Conservation (phyloP, 2,113 vertebrate genomes). For the Anoplopoma fimbria region DNA sequence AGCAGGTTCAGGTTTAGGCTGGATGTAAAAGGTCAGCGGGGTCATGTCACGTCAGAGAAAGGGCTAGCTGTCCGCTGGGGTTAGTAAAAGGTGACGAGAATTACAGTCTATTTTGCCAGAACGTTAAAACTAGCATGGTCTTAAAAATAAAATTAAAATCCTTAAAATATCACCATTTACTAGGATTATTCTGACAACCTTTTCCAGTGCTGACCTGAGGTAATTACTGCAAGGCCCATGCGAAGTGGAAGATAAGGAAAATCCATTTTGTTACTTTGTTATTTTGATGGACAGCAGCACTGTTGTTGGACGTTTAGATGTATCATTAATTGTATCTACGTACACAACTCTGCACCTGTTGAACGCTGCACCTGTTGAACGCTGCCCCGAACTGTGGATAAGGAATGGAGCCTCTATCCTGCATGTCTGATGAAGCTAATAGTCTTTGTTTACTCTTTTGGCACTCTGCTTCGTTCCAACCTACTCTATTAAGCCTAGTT, state of each 20-base stretch:
- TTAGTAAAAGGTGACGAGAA: slow-evolving; percentile 38
- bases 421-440: neutral
- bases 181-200: neutral
- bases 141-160: neutral
- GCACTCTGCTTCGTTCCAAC: neutral
- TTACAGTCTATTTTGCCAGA: neutral
- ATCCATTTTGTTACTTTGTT: slow-evolving; percentile 1
- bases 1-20: slow-evolving; percentile 67
- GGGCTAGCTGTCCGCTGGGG: slow-evolving; percentile 28
- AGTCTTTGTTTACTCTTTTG: neutral
- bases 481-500: neutral
- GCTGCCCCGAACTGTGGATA: neutral
- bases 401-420: neutral
- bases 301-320: neutral
- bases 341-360: neutral
- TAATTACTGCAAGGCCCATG: neutral
- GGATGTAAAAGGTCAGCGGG: slow-evolving; percentile 45
- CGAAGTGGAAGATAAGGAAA: neutral
- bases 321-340: neutral
- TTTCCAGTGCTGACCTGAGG: neutral
- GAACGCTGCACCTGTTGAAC: neutral
- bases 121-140: neutral
- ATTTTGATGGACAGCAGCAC: neutral
- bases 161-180: neutral
- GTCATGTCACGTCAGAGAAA: slow-evolving; percentile 48